These are phyloP conservation scores for Neomonachus schauinslandi DNA, from an alignment of 2,113 vertebrate genomes.

Conservation along the genomic window DNA sequence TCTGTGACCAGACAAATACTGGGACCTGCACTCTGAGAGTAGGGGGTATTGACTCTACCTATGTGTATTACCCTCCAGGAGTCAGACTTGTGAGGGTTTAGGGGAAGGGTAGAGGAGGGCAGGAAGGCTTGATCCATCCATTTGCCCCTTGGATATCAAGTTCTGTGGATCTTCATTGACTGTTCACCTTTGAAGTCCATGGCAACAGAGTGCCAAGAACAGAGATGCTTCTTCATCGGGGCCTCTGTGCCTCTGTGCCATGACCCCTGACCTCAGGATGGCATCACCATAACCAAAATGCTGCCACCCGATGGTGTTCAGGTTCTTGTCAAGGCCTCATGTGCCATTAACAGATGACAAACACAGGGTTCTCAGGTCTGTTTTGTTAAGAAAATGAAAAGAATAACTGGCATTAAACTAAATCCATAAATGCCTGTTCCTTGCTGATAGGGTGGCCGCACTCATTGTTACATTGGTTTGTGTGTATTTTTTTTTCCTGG, in stretches of 20 bases:
- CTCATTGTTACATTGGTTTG: slow-evolving; percentile 11
- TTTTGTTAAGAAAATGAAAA: slow-evolving; percentile 62
- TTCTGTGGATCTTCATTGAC: neutral
- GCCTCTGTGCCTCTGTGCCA: neutral
- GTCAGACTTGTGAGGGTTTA: neutral
- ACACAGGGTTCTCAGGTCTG: neutral
- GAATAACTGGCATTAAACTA: neutral
- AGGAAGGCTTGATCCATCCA: neutral
- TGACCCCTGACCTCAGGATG: neutral
- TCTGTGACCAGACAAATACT: neutral
- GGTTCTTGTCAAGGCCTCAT: neutral
- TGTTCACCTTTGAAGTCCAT: neutral
- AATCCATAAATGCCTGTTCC: slow-evolving; percentile 62
- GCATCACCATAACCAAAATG: neutral
- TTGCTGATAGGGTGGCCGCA: neutral
- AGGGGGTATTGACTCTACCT: neutral
- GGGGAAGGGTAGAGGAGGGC: neutral
- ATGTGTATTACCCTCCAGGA: neutral
- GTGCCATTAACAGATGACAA: neutral
- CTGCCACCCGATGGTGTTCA: neutral
- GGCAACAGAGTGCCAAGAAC: neutral
- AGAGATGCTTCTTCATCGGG: neutral
- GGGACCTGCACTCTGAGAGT: neutral
- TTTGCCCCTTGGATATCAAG: neutral
- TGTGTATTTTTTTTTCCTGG: neutral